A percentile compares a stretch with the other conserved stretches of the same genome.
Conservation (phyloP, 2,888 invertebrate species). For the Drosophila algonquin region DNA sequence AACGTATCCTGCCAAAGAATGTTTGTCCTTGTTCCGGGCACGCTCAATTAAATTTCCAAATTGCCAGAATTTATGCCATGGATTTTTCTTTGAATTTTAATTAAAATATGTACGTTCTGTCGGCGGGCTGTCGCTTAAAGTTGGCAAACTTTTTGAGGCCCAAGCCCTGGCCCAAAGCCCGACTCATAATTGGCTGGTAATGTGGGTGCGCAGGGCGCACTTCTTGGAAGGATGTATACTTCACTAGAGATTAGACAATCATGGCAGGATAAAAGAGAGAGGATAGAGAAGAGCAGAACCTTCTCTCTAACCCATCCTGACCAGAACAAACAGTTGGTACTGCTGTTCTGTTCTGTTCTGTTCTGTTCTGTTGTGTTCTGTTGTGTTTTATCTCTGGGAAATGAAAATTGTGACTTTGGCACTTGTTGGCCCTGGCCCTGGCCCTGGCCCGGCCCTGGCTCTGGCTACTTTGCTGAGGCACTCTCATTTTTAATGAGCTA, state of each 20-base stretch:
- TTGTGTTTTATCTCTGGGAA: constrained; percentile 36
- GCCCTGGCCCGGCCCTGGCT: neutral
- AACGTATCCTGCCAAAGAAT: constrained; percentile 22
- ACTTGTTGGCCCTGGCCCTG: constrained; percentile 61
- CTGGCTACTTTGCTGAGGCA: neutral
- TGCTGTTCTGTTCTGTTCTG: neutral
- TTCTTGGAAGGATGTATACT: constrained; percentile 15
- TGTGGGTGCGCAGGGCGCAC: constrained; percentile 45
- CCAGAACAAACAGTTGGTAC: constrained; percentile 20
- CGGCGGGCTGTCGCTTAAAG: constrained; percentile 76
- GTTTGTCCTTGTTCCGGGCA: constrained; percentile 39
- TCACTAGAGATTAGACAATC: constrained; percentile 63
- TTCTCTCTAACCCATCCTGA: constrained; percentile 42
- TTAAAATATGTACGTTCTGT: constrained; percentile 64
- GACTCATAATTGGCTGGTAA: constrained; percentile 75
- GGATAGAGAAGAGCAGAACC: constrained; percentile 11
- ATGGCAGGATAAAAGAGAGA: constrained; percentile 3
- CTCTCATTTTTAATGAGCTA: constrained; percentile 71
- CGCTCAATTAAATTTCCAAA: constrained; percentile 60
- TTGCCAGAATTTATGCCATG: constrained; percentile 8
- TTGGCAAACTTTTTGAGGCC: constrained; percentile 46
- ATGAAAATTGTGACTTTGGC: constrained; percentile 76
- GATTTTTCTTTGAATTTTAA: constrained; percentile 64
- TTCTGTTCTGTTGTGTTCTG: neutral
- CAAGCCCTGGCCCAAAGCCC: constrained; percentile 50